Percentiles rank a stretch among this genome's conserved stretches.
Evolutionary conservation across 2,797 vertebrate genomes (phyloP).

Genomic region (Tachyglossus aculeatus): DNA sequence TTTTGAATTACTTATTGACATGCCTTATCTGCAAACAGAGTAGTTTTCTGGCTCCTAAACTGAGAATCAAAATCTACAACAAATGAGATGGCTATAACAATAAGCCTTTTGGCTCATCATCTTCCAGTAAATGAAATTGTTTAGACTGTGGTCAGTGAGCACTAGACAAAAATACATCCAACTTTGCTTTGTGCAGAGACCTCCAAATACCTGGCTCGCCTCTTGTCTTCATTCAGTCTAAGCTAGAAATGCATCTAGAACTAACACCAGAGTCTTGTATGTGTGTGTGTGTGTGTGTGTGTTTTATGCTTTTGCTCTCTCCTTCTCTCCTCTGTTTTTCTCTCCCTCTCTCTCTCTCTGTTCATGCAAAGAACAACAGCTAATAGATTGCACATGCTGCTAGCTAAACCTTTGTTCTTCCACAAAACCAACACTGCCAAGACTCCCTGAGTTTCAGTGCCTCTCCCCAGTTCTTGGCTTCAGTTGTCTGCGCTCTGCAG

Average conservation of each 20-base stretch:
- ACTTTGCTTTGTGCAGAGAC: slow-evolving; percentile 36
- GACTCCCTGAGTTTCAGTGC: slow-evolving; percentile 40
- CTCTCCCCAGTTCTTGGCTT: slow-evolving; percentile 63
- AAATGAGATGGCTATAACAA: slow-evolving; percentile 34
- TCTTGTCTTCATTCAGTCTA: slow-evolving; percentile 50
- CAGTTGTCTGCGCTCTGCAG: slow-evolving; percentile 55
- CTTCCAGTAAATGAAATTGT: slow-evolving; percentile 28
- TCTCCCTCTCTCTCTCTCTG: slow-evolving; percentile 33
- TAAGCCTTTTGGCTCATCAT: not conserved
- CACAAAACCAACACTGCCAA: slow-evolving; percentile 56
- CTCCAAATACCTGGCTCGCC: slow-evolving; percentile 40
- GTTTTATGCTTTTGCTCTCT: not conserved
- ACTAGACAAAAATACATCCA: slow-evolving; percentile 49
- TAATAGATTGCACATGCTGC: slow-evolving; percentile 71
- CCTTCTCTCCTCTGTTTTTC: slow-evolving; percentile 46
- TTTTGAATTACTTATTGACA: slow-evolving; percentile 45
- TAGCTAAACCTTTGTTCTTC: slow-evolving; percentile 49
- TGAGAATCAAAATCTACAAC: slow-evolving; percentile 20
- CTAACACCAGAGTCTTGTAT: not conserved
- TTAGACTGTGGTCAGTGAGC: slow-evolving; percentile 32
- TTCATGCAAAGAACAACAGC: slow-evolving; percentile 57
- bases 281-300: not conserved
- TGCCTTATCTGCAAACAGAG: not conserved
- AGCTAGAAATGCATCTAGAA: slow-evolving; percentile 14
- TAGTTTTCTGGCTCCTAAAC: not conserved